Evolutionary conservation across 2,888 invertebrate species (phyloP).

Genomic region (Dusona sp.): DNA sequence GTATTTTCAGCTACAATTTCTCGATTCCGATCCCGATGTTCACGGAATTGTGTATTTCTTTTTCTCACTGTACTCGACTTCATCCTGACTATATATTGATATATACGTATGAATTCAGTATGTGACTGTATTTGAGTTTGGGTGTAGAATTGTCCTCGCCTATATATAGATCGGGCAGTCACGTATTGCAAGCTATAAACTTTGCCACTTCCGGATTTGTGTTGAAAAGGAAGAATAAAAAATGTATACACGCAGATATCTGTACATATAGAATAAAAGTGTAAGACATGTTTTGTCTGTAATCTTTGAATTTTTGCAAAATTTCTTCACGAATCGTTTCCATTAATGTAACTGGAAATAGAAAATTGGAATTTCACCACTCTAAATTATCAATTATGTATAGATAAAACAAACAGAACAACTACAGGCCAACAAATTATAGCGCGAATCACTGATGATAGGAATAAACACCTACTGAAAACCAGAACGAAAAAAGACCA

Average conservation of each 20-base stretch:
- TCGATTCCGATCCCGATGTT: constrained; percentile 57
- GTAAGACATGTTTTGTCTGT: background rate
- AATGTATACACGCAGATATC: background rate
- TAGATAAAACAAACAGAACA: no score
- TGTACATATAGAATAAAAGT: background rate
- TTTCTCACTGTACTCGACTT: constrained; percentile 28
- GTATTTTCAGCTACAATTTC: constrained; percentile 44
- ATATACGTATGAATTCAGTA: background rate
- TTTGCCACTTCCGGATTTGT: constrained; percentile 51
- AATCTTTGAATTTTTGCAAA: background rate
- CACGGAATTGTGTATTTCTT: constrained; percentile 44
- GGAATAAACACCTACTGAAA: no score
- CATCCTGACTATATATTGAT: background rate
- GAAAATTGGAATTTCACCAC: background rate
- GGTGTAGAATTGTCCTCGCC: background rate
- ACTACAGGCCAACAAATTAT: no score
- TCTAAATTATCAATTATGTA: background rate
- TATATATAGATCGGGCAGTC: constrained; percentile 22
- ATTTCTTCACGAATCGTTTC: background rate
- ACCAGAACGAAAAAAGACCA: no score
- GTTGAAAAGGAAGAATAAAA: constrained; percentile 8
- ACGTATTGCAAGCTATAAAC: constrained; percentile 55
- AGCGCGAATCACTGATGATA: no score
- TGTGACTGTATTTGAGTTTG: background rate
- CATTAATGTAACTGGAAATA: background rate